These are phyloP conservation scores for Danio choprae DNA, from an alignment of 2,797 vertebrate species.

Conservation along the genomic window DNA sequence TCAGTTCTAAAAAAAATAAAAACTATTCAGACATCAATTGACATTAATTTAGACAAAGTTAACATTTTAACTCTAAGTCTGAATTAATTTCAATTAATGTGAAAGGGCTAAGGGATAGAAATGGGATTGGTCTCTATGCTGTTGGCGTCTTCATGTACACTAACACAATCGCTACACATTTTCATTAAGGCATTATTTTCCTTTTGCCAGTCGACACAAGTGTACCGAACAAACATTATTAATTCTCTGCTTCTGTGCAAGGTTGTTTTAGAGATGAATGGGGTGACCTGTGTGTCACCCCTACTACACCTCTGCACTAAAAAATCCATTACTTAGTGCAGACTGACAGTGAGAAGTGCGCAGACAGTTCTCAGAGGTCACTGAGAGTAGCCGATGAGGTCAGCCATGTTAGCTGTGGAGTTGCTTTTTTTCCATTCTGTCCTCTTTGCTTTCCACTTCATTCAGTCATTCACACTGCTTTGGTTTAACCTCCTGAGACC, in stretches of 20 bases:
- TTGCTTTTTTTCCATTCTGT: neutral
- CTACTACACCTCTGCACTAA: constrained; percentile 15
- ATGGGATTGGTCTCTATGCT: neutral
- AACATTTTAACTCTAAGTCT: too few relatives aligned
- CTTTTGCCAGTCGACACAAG: neutral
- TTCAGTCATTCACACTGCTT: constrained; percentile 5
- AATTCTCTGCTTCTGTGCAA: constrained; percentile 14
- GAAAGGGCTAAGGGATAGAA: too few relatives aligned
- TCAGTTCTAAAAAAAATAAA: too few relatives aligned
- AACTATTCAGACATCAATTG: too few relatives aligned
- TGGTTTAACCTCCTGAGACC: constrained; percentile 22
- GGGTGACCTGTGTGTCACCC: constrained; percentile 5
- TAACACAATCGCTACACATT: neutral
- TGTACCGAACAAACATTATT: constrained; percentile 4
- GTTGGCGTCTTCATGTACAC: neutral
- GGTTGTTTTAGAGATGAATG: neutral
- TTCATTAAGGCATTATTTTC: neutral
- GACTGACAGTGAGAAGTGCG: constrained; percentile 11
- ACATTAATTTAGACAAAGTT: too few relatives aligned
- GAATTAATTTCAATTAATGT: too few relatives aligned
- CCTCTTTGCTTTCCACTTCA: constrained; percentile 34
- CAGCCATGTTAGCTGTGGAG: constrained; percentile 14
- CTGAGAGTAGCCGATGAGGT: constrained; percentile 33
- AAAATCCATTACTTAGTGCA: constrained; percentile 22
- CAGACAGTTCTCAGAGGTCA: constrained; percentile 29